phyloP scores from a whole-genome alignment of 2,797 vertebrate genomes.

The Liparis tanakae region DNA sequence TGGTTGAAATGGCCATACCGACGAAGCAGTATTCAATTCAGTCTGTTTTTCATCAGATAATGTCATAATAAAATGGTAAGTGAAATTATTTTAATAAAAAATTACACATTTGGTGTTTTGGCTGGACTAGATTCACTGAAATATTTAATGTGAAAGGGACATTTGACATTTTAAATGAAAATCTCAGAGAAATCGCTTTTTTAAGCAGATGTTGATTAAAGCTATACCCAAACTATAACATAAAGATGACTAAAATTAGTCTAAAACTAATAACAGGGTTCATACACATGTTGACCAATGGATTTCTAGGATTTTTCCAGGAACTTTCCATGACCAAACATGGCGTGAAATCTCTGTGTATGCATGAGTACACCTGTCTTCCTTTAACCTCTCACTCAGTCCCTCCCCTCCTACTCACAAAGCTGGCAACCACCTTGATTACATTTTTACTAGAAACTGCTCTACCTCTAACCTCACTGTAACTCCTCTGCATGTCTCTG shows the following conservation, averaged over 20 bases:
- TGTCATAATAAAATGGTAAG: neutral
- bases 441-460: too few species aligned
- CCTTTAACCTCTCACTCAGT: too few species aligned
- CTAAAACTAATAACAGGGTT: neutral
- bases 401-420: too few species aligned
- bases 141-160: neutral
- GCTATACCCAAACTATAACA: neutral
- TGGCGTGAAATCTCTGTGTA: too few species aligned
- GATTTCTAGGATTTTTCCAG: too few species aligned
- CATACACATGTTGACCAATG: too few species aligned
- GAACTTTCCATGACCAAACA: too few species aligned
- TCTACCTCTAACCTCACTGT: too few species aligned
- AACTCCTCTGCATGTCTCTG: too few species aligned
- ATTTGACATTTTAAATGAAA: neutral
- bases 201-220: neutral
- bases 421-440: too few species aligned
- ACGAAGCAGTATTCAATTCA: neutral
- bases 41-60: neutral
- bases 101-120: neutral
- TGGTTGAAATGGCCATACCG: neutral
- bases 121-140: neutral
- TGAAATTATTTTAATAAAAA: neutral
- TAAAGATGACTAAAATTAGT: neutral
- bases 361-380: too few species aligned
- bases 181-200: neutral